phyloP scores from a whole-genome alignment of 2,888 invertebrate genomes.

The Mesochorus sp. region DNA sequence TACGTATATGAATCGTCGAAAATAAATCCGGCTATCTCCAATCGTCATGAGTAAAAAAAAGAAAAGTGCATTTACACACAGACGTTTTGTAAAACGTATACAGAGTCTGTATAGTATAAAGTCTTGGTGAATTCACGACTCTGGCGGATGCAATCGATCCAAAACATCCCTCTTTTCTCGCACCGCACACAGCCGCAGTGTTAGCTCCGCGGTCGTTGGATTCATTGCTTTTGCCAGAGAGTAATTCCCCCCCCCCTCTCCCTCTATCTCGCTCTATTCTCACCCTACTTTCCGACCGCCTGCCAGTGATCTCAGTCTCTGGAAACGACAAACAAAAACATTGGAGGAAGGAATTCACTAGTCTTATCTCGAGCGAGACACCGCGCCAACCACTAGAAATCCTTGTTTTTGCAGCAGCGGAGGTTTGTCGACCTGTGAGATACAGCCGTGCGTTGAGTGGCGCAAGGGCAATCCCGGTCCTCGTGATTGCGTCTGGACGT shows the following conservation, averaged over 20 bases:
- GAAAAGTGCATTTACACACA: background rate
- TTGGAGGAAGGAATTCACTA: slow-evolving; percentile 54
- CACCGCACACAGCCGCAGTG: slow-evolving; percentile 19
- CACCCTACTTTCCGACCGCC: slow-evolving; percentile 19
- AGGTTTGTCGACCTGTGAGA: slow-evolving; percentile 44
- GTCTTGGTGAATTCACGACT: slow-evolving; percentile 16
- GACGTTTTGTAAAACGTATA: background rate
- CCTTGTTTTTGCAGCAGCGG: slow-evolving; percentile 54
- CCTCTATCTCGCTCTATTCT: too few relatives aligned
- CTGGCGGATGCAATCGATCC: slow-evolving; percentile 49
- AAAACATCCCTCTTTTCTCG: slow-evolving; percentile 55
- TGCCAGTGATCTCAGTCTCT: slow-evolving; percentile 27
- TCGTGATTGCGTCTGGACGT: slow-evolving; percentile 49
- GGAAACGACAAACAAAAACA: slow-evolving; percentile 60
- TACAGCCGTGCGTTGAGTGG: slow-evolving; percentile 1
- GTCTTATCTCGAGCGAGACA: slow-evolving; percentile 57
- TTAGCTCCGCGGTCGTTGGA: slow-evolving; percentile 46
- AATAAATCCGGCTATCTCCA: slow-evolving; percentile 47
- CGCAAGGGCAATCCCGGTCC: slow-evolving; percentile 6
- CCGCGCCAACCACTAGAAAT: slow-evolving; percentile 38
- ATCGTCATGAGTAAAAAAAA: slow-evolving; percentile 31
- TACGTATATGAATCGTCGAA: slow-evolving; percentile 39
- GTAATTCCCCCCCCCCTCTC: slow-evolving; percentile 41
- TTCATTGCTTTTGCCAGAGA: slow-evolving; percentile 56
- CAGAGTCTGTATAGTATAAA: background rate